phyloP scores from a whole-genome alignment of 1,140 invertebrate genomes.

The Lanistes nyassanus region DNA sequence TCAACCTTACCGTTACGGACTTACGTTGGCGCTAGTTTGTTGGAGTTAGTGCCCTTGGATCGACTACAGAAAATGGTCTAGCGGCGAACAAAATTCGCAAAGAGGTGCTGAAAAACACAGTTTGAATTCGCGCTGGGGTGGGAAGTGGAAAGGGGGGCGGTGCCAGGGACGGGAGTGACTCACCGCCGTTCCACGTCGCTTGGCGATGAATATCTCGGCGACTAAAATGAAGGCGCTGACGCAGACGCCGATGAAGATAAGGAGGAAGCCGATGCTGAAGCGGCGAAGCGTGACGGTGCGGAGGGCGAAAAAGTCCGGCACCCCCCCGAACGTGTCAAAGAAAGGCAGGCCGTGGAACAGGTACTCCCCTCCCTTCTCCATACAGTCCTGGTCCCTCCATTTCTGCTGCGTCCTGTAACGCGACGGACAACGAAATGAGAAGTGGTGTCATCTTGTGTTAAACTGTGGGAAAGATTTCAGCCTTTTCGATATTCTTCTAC shows the following conservation, averaged over 20 bases:
- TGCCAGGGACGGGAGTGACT: no score
- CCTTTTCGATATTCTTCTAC: no score
- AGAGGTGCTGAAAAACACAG: no score
- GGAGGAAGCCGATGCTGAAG: slow-evolving; percentile 33
- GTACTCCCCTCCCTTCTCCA: slow-evolving; percentile 21
- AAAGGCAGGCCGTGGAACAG: slow-evolving; percentile 33
- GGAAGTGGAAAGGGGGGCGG: no score
- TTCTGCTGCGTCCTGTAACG: slow-evolving; percentile 28
- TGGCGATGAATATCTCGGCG: slow-evolving; percentile 29
- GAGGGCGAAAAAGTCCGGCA: slow-evolving; percentile 19
- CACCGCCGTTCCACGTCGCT: slow-evolving; percentile 22
- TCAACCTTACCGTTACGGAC: no score
- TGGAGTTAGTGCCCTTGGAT: no score
- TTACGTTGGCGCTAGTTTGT: no score
- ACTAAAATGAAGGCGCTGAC: slow-evolving; percentile 19
- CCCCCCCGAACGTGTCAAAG: slow-evolving; percentile 33
- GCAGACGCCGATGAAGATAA: slow-evolving; percentile 27
- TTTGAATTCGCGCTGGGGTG: no score
- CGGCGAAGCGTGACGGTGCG: slow-evolving; percentile 28
- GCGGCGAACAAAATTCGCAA: no score
- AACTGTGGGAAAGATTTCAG: no score
- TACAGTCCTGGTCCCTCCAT: slow-evolving; percentile 32
- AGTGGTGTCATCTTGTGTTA: no score
- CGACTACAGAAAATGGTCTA: no score
- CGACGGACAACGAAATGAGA: not conserved